phyloP scores from a whole-genome alignment of 2,888 invertebrate genomes.

The Ommatoiulus sabulosus region DNA sequence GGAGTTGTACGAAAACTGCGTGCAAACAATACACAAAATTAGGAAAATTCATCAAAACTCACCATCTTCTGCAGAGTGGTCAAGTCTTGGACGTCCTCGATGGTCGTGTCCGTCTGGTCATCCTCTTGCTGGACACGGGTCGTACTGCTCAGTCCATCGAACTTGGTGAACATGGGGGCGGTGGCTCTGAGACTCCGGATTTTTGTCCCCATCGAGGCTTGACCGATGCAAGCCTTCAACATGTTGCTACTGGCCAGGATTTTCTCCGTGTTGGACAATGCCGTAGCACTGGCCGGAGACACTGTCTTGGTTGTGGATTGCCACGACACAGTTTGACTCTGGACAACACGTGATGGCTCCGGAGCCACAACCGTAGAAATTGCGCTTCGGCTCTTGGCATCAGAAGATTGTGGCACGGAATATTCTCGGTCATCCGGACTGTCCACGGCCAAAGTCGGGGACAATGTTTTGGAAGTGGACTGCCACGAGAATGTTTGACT shows the following conservation, averaged over 20 bases:
- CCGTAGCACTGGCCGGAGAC: background rate
- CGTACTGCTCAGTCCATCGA: background rate
- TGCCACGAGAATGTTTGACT: no score
- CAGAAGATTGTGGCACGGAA: no score
- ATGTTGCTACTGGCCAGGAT: conserved; percentile 55
- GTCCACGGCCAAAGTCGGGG: no score
- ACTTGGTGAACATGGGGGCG: background rate
- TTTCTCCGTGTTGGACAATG: conserved; percentile 38
- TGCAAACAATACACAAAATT: no score
- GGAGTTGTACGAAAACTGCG: no score
- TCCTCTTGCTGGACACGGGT: no score
- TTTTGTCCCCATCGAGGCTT: background rate
- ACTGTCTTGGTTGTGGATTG: background rate
- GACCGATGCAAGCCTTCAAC: conserved; percentile 54
- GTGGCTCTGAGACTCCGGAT: background rate
- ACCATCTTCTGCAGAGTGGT: conserved; percentile 79
- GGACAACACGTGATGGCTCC: background rate
- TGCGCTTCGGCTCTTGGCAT: background rate
- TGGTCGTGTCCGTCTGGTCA: background rate
- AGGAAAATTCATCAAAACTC: conserved; percentile 65
- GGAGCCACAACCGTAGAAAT: background rate
- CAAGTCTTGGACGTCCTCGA: conserved; percentile 79
- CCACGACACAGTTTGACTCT: background rate
- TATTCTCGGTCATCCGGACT: no score
- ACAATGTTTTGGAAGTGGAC: no score